Base-by-base conservation (phyloP, 2,797 vertebrate species). In the Saxicola maurus region DNA sequence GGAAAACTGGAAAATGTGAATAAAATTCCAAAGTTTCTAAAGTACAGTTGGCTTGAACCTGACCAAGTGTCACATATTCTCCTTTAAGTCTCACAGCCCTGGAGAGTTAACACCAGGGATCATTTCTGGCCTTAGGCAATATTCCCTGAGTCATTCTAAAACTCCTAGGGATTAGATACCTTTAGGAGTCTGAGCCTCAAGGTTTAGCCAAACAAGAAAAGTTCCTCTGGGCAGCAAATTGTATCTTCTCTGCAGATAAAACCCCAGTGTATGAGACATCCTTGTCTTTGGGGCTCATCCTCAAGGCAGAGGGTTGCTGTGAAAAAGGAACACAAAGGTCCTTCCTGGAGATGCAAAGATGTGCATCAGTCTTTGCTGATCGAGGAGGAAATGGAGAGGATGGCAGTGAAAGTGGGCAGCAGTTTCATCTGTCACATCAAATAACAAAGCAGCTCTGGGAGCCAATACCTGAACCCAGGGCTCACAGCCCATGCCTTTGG, bases 261-360 rank as follows among this genome's bases (percentile, higher is more conserved):
- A 27, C 1, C 7, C 4, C 28, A 24, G 1, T 19, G 17, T 37
- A 33, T 73, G 23, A 48, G 81, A 64, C 0, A 0, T 40, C 35
- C 45, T 83, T 60, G 16, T 49, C 48, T 48, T 71, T 59, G 68
- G 52, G 40, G 23, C n/a, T 89, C 43, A 62, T 55, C n/a, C 61
- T 86, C 25, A 55, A 86, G 53, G 49, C 21, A 76, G 56, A 56
- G 24, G 4, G 23, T 28, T 72, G 30, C 21, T 85, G 76, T 57
- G 51, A 65, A 49, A 31, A 57, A 21, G 28, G 28, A 31, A 14
- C n/a, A 25, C 2, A 1, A 10, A 20, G 23, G 9, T 49, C 55
- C 0, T 4, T 55, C 35, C 33, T 46, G 35, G 49, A 59, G 30
- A 42, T 4, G 7, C 18, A 46, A 42, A 53, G 61, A 48, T 2